Conservation (phyloP, 2,113 vertebrate genomes). For the Campylomormyrus numenius region DNA sequence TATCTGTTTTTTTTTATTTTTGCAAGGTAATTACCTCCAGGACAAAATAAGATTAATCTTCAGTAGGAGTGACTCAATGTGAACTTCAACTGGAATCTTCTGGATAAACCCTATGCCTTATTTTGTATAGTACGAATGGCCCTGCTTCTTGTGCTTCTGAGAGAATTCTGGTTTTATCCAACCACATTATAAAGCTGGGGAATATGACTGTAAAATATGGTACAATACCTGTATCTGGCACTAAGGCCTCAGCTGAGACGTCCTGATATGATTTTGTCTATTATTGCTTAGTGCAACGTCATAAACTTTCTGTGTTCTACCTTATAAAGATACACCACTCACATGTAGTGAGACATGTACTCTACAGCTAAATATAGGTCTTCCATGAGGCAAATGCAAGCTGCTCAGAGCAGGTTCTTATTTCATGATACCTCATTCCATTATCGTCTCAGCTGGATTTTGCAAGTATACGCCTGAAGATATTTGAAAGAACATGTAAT, state of each 20-base stretch:
- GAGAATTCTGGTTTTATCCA: background rate
- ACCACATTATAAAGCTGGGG: background rate
- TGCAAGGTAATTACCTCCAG: background rate
- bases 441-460: background rate
- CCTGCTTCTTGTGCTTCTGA: background rate
- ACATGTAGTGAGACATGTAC: background rate
- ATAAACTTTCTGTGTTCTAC: background rate
- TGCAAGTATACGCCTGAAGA: background rate
- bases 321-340: background rate
- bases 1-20: background rate
- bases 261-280: background rate
- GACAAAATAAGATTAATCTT: background rate
- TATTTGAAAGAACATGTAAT: background rate
- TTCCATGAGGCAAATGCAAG: background rate
- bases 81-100: background rate
- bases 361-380: background rate
- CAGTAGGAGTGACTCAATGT: background rate
- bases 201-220: background rate
- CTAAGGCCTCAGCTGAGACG: background rate
- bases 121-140: background rate
- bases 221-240: background rate
- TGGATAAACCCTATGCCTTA: background rate
- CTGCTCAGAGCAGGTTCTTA: background rate
- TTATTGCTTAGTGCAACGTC: background rate
- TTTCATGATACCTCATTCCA: background rate